Evolutionary conservation across 2,888 invertebrate genomes (phyloP), one percentile per base, ranked within the genome.

Genomic region (Mimas tiliae): DNA sequence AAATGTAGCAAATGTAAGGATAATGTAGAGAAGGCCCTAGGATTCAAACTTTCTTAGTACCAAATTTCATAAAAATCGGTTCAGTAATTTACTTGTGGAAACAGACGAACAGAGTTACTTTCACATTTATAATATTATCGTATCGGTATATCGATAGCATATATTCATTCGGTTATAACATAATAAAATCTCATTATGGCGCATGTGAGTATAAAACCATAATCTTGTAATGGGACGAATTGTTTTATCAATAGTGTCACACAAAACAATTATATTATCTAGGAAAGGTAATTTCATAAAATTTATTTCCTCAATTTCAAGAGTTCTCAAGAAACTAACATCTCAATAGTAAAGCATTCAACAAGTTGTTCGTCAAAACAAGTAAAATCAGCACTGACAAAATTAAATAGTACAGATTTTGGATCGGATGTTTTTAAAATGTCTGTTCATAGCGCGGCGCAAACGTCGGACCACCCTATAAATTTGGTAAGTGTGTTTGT

Each of bases 401-500:
- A 58, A n/a, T n/a, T n/a, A n/a, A n/a, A n/a, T n/a, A n/a, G n/a
- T 42, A 42, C 58, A 19, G 0, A 3, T 16, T 19, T 4, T 12
- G 58, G 38, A 58, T 58, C 38, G 47, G 66, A 63, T 11, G 65
- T 66, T 27, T 50, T 65, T 55, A 63, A 70, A 53, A 66, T 62
- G 52, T 65, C 67, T 48, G 68, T 70, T 21, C 72, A 72, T 50
- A 69, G 73, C 50, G 69, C 68, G 45, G 77, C 72, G 8, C 90
- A 91, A 81, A 91, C 91, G 3, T 91, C 89, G 0, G 82, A 88
- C 71, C 81, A 82, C 72, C 79, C 88, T 9, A 86, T 91, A 72
- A 68, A 66, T 58, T 70, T 90, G 62, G 90, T 91, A 78, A 85
- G 87, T 81, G 58, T 67, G 14, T 21, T 63, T 48, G 16, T 48